Evolutionary conservation across 2,888 invertebrate genomes (phyloP).

Genomic region (Volucella bombylans): DNA sequence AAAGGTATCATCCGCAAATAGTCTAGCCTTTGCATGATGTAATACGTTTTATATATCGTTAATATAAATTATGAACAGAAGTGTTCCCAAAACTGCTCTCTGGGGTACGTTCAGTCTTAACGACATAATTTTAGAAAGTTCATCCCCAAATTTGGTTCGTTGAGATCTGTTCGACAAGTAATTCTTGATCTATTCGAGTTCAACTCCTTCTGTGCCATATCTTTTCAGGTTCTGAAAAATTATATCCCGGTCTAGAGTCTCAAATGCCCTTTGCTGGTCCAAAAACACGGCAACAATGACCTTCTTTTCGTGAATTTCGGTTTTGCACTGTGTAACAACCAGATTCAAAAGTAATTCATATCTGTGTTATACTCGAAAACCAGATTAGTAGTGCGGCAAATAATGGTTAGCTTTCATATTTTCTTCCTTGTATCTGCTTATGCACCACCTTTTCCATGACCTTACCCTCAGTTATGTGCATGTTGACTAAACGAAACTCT

Average conservation of each 20-base stretch:
- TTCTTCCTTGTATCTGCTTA: background rate
- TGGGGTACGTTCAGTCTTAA: conserved; percentile 5
- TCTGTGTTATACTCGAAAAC: background rate
- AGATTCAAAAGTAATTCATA: background rate
- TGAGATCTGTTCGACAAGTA: background rate
- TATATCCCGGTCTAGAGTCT: conserved; percentile 6
- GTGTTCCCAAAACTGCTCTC: no score
- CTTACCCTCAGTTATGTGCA: background rate
- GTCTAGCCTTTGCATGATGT: no score
- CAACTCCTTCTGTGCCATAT: conserved; percentile 1
- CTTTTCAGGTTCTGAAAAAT: background rate
- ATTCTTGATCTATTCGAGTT: background rate
- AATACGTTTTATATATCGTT: no score
- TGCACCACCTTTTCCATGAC: background rate
- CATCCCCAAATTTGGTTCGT: background rate
- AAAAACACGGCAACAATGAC: background rate
- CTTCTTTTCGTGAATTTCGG: background rate
- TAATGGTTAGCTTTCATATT: background rate
- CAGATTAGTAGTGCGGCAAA: background rate
- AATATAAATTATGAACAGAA: no score
- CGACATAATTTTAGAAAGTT: background rate
- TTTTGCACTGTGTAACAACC: background rate
- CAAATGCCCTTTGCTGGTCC: background rate
- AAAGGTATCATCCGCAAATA: no score
- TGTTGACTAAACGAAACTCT: no score